Conservation (phyloP, 2,888 invertebrate species). For the Escarpia spicata region DNA sequence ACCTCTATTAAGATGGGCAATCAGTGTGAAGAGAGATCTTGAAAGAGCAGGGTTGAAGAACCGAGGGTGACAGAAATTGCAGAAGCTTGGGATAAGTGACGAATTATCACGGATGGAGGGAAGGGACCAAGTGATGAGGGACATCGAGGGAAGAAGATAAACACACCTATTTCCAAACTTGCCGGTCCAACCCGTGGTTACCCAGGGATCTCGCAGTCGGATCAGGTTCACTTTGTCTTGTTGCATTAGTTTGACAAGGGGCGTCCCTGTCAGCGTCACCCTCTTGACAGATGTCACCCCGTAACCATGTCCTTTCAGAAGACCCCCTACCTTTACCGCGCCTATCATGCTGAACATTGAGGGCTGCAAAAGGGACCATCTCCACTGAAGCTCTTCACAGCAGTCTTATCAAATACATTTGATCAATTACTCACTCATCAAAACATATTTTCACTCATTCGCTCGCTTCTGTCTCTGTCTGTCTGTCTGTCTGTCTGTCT, state of each 20-base stretch:
- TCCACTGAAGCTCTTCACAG: neutral
- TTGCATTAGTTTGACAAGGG: conserved; percentile 63
- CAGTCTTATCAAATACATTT: neutral
- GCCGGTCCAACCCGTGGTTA: conserved; percentile 72
- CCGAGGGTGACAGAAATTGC: too few relatives aligned
- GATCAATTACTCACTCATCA: neutral
- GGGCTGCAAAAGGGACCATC: conserved; percentile 56
- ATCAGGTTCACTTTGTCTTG: conserved; percentile 69
- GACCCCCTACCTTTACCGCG: conserved; percentile 68
- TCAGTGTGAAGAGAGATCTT: too few relatives aligned
- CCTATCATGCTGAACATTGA: conserved; percentile 68
- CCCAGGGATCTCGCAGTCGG: conserved; percentile 73
- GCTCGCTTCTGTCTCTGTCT: too few relatives aligned
- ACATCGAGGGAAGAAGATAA: neutral
- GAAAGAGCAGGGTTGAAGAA: too few relatives aligned
- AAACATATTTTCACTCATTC: neutral
- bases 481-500: too few relatives aligned
- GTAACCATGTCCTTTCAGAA: conserved; percentile 73
- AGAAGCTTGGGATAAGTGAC: neutral
- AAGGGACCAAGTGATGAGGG: neutral
- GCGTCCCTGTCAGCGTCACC: conserved; percentile 56
- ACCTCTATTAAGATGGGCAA: too few relatives aligned
- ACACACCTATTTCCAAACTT: conserved; percentile 71
- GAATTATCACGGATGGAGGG: neutral
- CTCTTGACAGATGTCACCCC: conserved; percentile 71